Percentiles rank a stretch among this genome's conserved stretches.
These are phyloP conservation scores for Ochropacha duplaris DNA, from an alignment of 2,888 invertebrate genomes.

Conservation along the genomic window DNA sequence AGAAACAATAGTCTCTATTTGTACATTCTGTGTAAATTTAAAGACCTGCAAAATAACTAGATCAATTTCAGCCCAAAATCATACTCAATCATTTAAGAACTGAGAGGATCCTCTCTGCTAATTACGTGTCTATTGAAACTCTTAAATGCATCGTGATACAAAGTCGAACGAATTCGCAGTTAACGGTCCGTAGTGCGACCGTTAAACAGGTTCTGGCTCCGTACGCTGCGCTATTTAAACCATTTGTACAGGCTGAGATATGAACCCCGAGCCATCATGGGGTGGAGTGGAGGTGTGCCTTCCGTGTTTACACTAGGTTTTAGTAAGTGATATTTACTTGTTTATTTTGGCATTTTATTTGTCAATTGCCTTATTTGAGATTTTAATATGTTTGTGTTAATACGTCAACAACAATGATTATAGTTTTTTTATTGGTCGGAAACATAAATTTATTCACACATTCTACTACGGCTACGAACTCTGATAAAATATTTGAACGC, in stretches of 20 bases:
- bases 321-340: neutral
- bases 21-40: too few species aligned
- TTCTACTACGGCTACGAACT: too few species aligned
- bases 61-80: neutral
- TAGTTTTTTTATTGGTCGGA: too few species aligned
- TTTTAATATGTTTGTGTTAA: neutral
- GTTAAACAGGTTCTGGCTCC: conserved; percentile 72
- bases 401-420: too few species aligned
- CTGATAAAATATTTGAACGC: too few species aligned
- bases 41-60: neutral
- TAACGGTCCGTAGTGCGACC: conserved; percentile 63
- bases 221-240: conserved; percentile 32
- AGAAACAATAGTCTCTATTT: too few species aligned
- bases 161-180: conserved; percentile 58
- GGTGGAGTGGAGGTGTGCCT: conserved; percentile 39
- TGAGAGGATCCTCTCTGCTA: neutral
- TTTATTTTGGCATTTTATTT: neutral
- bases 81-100: too few species aligned
- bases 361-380: neutral
- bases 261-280: conserved; percentile 23
- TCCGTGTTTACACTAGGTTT: conserved; percentile 36
- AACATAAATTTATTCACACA: too few species aligned
- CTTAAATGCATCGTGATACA: conserved; percentile 33
- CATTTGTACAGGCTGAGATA: conserved; percentile 48
- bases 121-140: conserved; percentile 18